A percentile compares a stretch with the other conserved stretches of the same genome.
These are phyloP conservation scores for Eupithecia pulchellata DNA, from an alignment of 2,888 invertebrate species.

Conservation along the genomic window DNA sequence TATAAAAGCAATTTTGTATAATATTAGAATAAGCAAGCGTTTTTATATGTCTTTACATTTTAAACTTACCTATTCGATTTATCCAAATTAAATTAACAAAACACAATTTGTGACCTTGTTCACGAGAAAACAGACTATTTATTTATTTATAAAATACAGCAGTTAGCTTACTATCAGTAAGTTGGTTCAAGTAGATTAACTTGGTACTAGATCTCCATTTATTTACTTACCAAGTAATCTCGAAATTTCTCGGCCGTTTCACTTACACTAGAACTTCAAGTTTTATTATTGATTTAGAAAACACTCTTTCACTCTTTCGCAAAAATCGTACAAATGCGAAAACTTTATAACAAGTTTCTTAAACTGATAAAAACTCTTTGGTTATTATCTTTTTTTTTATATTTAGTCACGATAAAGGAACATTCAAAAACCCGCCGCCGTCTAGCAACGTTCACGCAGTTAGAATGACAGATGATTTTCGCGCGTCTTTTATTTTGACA, in stretches of 20 bases:
- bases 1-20: no score
- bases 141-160: no score
- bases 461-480: constrained; percentile 53
- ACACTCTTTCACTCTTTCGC: neutral
- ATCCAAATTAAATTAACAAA: neutral
- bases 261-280: constrained; percentile 18
- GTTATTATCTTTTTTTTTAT: neutral
- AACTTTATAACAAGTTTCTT: neutral
- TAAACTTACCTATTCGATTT: neutral
- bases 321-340: neutral
- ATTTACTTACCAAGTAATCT: constrained; percentile 29
- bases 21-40: no score
- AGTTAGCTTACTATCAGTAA: no score
- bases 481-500: constrained; percentile 60
- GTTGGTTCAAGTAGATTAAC: neutral
- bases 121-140: neutral
- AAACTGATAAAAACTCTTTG: neutral
- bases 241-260: constrained; percentile 41
- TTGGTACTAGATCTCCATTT: neutral
- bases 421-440: constrained; percentile 25
- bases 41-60: no score
- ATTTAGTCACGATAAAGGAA: neutral
- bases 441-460: constrained; percentile 40
- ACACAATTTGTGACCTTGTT: neutral
- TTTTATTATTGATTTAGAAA: neutral